Conservation (phyloP, 2,797 vertebrate genomes). For the Gallinago solitaria region DNA sequence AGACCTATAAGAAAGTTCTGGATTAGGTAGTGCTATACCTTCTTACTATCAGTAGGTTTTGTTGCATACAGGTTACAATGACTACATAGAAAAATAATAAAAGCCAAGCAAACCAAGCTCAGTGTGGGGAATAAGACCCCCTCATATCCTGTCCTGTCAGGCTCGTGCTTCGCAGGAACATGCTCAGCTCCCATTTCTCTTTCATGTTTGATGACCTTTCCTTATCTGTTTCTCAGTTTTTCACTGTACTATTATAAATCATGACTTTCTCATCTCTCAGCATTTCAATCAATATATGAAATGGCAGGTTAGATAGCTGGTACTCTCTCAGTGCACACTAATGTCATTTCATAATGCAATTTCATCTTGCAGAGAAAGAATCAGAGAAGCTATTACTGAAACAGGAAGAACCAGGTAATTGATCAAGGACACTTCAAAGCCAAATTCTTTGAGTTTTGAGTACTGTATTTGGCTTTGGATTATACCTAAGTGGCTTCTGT, state of each 20-base stretch:
- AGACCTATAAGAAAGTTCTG: not conserved
- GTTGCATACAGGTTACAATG: not conserved
- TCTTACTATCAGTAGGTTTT: not conserved
- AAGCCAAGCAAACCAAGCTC: not conserved
- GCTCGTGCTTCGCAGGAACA: not conserved
- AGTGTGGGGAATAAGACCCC: not conserved
- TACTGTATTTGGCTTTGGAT: not conserved
- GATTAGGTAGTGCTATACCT: not conserved
- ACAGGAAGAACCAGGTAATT: slow-evolving; percentile 1
- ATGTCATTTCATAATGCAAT: slow-evolving; percentile 33
- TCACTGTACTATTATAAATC: not conserved
- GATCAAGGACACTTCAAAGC: not conserved
- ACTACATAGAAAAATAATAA: not conserved
- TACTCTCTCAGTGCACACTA: slow-evolving; percentile 13
- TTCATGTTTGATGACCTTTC: not conserved
- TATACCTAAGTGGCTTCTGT: not conserved
- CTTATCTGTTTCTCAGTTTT: not conserved
- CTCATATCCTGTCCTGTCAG: not conserved
- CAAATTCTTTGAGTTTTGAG: not conserved
- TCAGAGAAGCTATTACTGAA: slow-evolving; percentile 7
- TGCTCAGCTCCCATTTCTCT: not conserved
- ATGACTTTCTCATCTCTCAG: not conserved
- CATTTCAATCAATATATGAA: slow-evolving; percentile 29
- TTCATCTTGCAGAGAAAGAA: slow-evolving; percentile 23
- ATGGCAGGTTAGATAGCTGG: slow-evolving; percentile 14